These are phyloP conservation scores for Catharus ustulatus DNA, from an alignment of 2,797 vertebrate genomes.

Conservation along the genomic window DNA sequence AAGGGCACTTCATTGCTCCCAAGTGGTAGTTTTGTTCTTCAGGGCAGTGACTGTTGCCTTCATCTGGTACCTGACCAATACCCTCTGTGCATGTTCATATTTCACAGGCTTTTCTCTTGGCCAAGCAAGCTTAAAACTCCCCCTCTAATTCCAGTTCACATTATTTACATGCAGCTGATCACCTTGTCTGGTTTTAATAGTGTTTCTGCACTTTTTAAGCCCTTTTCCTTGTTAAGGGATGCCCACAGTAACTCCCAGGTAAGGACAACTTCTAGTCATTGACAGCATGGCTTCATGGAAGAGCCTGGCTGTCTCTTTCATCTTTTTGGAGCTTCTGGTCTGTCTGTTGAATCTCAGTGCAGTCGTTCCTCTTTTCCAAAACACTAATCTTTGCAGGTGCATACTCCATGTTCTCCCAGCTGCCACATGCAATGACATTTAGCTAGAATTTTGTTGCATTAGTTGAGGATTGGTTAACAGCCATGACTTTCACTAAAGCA, in stretches of 20 bases:
- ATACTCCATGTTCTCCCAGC: not conserved
- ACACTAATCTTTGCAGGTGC: not conserved
- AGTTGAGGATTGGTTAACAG: not conserved
- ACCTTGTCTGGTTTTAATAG: not conserved
- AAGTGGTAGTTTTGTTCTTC: not conserved
- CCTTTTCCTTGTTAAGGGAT: not conserved
- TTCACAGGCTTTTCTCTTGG: not conserved
- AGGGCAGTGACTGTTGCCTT: not conserved
- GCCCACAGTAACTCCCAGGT: not conserved
- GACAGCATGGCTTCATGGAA: not conserved
- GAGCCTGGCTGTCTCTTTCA: not conserved
- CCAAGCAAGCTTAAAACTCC: not conserved
- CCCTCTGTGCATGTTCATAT: fast-evolving
- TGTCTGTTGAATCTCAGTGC: not conserved
- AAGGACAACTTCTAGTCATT: not conserved
- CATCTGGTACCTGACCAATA: not conserved
- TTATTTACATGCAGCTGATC: not conserved
- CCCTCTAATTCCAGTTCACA: not conserved
- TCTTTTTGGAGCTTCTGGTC: not conserved
- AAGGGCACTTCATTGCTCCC: not conserved
- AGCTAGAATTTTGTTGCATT: not conserved
- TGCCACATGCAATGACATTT: fast-evolving
- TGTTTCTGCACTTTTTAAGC: not conserved
- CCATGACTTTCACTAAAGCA: not conserved
- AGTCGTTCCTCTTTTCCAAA: not conserved